Percentiles rank a stretch among this genome's conserved stretches.
Evolutionary conservation across 2,797 vertebrate species (phyloP).

Genomic region (Epinephelus malabaricus): DNA sequence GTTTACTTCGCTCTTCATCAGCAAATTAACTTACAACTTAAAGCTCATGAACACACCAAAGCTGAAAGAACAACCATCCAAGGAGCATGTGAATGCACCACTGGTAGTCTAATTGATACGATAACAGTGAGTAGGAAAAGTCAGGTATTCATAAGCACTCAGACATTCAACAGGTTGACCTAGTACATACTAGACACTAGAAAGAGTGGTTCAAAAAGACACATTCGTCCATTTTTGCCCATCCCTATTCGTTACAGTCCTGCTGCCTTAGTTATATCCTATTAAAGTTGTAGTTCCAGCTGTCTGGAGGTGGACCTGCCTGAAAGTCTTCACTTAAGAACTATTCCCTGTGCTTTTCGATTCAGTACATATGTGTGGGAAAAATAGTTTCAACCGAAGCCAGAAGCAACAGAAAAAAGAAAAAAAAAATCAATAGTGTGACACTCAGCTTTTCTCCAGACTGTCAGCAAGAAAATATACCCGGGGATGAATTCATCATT

Average conservation of each 20-base stretch:
- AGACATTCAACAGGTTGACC: too few relatives aligned
- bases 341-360: conserved; percentile 44
- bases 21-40: too few relatives aligned
- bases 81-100: too few relatives aligned
- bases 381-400: conserved; percentile 58
- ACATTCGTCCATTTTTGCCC: too few relatives aligned
- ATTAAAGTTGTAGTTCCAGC: conserved; percentile 42
- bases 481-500: conserved; percentile 78
- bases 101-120: too few relatives aligned
- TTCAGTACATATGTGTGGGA: conserved; percentile 43
- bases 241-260: neutral
- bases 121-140: too few relatives aligned
- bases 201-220: too few relatives aligned
- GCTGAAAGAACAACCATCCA: too few relatives aligned
- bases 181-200: too few relatives aligned
- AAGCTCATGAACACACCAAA: too few relatives aligned
- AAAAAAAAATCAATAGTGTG: conserved; percentile 79
- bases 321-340: conserved; percentile 44
- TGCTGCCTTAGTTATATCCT: neutral
- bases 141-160: too few relatives aligned
- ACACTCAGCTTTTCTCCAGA: conserved; percentile 80
- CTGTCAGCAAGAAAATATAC: conserved; percentile 83
- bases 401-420: conserved; percentile 58
- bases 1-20: too few relatives aligned
- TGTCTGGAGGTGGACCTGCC: conserved; percentile 35